Evolutionary conservation across 2,888 invertebrate species (phyloP).

Genomic region (Bugula neritina): DNA sequence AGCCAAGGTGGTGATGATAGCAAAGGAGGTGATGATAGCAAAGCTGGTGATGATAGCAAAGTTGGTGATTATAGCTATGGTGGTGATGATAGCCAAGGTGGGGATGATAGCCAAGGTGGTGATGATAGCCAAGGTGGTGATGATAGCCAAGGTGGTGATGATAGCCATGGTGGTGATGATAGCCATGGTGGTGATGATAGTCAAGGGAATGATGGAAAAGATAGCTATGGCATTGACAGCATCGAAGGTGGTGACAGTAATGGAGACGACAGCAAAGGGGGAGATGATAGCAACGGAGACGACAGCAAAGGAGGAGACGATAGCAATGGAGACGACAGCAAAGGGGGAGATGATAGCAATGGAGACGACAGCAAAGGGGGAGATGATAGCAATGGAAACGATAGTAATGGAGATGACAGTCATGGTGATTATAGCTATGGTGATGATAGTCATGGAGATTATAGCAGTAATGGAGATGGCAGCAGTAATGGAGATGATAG

Average conservation of each 20-base stretch:
- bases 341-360: not conserved
- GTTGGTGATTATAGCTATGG: slow-evolving; percentile 26
- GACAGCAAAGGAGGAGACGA: slow-evolving; percentile 2
- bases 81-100: slow-evolving; percentile 18
- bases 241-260: not conserved
- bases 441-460: not conserved
- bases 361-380: not conserved
- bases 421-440: not conserved
- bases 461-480: not conserved
- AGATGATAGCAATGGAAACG: not conserved
- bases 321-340: not conserved
- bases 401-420: not conserved
- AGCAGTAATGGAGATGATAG: not conserved
- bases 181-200: not conserved
- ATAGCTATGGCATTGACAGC: not conserved
- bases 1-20: not conserved
- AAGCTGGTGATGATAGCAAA: slow-evolving; percentile 42
- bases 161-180: not conserved
- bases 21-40: slow-evolving; percentile 21
- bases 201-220: not conserved
- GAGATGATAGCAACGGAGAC: not conserved
- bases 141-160: not conserved
- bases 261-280: not conserved
- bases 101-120: not conserved
- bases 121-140: not conserved